Percentiles rank a stretch among this genome's conserved stretches.
These are phyloP conservation scores for Dexiosoma caninum DNA, from an alignment of 2,888 invertebrate species.

Conservation along the genomic window DNA sequence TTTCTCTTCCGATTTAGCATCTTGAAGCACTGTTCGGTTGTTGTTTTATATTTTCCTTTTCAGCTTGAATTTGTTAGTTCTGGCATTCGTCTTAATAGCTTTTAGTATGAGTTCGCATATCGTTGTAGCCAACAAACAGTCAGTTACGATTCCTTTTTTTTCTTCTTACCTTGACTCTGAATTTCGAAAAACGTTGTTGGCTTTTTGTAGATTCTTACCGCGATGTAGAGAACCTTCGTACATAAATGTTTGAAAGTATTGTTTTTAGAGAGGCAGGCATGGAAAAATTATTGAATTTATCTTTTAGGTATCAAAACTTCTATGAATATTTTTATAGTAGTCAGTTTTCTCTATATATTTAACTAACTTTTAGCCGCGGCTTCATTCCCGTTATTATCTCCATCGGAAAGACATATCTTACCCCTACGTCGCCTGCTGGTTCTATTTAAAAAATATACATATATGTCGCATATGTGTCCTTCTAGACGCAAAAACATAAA, in stretches of 20 bases:
- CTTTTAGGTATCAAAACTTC: too few species aligned
- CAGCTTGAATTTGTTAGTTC: slow-evolving; percentile 35
- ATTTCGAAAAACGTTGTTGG: not conserved
- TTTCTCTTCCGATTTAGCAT: not conserved
- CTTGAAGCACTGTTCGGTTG: not conserved
- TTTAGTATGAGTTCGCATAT: slow-evolving; percentile 39
- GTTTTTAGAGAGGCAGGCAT: slow-evolving; percentile 17
- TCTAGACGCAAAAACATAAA: too few species aligned
- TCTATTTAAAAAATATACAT: too few species aligned
- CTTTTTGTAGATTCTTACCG: not conserved
- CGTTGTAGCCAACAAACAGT: slow-evolving; percentile 37
- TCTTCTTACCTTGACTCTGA: not conserved
- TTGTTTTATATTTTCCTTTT: not conserved
- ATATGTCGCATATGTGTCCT: too few species aligned
- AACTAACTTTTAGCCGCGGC: too few species aligned
- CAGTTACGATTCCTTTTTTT: not conserved
- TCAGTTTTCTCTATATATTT: too few species aligned
- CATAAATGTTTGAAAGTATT: too few species aligned
- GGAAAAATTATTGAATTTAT: too few species aligned
- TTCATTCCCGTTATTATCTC: too few species aligned
- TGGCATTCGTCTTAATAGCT: slow-evolving; percentile 47
- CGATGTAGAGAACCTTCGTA: slow-evolving; percentile 8
- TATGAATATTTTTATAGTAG: too few species aligned
- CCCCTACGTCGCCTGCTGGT: too few species aligned
- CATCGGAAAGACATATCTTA: too few species aligned